Evolutionary conservation across 2,888 invertebrate genomes (phyloP).

Genomic region (Glaucopsyche alexis): DNA sequence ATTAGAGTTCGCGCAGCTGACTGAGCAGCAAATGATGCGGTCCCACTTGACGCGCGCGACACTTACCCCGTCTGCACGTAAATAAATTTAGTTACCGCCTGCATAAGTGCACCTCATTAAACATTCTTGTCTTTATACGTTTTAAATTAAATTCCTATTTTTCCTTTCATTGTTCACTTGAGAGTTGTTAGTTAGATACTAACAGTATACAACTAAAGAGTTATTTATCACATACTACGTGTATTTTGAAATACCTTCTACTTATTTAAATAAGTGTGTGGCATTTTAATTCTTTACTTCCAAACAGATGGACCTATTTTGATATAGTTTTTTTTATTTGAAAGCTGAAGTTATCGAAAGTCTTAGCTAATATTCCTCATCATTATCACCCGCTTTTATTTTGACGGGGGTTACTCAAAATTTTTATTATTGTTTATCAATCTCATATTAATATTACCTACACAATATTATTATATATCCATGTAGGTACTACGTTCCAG

Average conservation of each 20-base stretch:
- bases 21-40: conserved; percentile 79
- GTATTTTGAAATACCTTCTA: too few relatives aligned
- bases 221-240: neutral
- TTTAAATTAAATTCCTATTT: conserved; percentile 26
- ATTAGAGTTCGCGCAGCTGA: conserved; percentile 74
- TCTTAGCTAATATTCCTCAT: too few relatives aligned
- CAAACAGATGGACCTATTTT: too few relatives aligned
- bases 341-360: too few relatives aligned
- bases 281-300: too few relatives aligned
- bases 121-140: conserved; percentile 65
- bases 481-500: neutral
- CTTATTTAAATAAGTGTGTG: too few relatives aligned
- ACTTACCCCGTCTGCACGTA: conserved; percentile 67
- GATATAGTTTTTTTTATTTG: too few relatives aligned
- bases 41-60: conserved; percentile 72
- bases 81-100: conserved; percentile 72
- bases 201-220: neutral
- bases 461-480: too few relatives aligned
- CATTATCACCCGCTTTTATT: too few relatives aligned
- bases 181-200: neutral
- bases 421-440: too few relatives aligned
- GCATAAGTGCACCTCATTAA: conserved; percentile 71
- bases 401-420: too few relatives aligned
- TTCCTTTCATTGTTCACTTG: neutral
- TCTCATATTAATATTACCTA: too few relatives aligned